These are phyloP conservation scores for Drosophila ironensis DNA, from an alignment of 1,140 invertebrate species.

Conservation along the genomic window DNA sequence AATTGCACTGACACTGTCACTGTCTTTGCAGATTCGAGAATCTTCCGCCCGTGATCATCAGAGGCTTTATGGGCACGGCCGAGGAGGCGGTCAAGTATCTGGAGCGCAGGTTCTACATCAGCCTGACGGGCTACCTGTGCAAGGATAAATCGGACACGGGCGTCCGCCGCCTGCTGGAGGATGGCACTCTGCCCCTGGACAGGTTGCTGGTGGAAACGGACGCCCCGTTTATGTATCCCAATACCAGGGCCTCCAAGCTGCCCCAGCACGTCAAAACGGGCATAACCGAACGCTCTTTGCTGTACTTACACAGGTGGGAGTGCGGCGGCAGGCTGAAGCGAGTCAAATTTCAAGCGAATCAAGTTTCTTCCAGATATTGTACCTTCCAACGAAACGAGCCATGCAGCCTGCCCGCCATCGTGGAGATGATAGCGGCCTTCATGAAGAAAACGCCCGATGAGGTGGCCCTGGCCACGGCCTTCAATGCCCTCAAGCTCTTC, in stretches of 20 bases:
- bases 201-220: slow-evolving; percentile 94
- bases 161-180: slow-evolving; percentile 91
- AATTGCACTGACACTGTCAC: too few species aligned
- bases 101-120: slow-evolving; percentile 93
- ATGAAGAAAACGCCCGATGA: slow-evolving; percentile 93
- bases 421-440: slow-evolving; percentile 96
- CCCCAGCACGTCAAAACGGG: slow-evolving; percentile 92
- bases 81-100: slow-evolving; percentile 93
- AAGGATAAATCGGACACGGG: slow-evolving; percentile 94
- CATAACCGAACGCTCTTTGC: slow-evolving; percentile 90
- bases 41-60: slow-evolving; percentile 92
- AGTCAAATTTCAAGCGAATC: too few species aligned
- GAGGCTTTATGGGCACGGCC: slow-evolving; percentile 95
- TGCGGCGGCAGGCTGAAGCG: too few species aligned
- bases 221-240: slow-evolving; percentile 98
- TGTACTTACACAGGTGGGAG: slow-evolving; percentile 79
- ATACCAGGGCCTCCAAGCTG: slow-evolving; percentile 95
- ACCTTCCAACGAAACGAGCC: slow-evolving; percentile 98
- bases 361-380: slow-evolving; percentile 87
- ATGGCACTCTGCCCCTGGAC: slow-evolving; percentile 91
- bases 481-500: slow-evolving; percentile 96
- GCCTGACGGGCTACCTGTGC: slow-evolving; percentile 88
- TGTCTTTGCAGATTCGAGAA: slow-evolving; percentile 83
- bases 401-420: slow-evolving; percentile 94
- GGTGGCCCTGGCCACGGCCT: slow-evolving; percentile 94